Percentiles rank a stretch among this genome's conserved stretches.
These are phyloP conservation scores for Nanorana parkeri DNA, from an alignment of 2,113 vertebrate species.

Conservation along the genomic window DNA sequence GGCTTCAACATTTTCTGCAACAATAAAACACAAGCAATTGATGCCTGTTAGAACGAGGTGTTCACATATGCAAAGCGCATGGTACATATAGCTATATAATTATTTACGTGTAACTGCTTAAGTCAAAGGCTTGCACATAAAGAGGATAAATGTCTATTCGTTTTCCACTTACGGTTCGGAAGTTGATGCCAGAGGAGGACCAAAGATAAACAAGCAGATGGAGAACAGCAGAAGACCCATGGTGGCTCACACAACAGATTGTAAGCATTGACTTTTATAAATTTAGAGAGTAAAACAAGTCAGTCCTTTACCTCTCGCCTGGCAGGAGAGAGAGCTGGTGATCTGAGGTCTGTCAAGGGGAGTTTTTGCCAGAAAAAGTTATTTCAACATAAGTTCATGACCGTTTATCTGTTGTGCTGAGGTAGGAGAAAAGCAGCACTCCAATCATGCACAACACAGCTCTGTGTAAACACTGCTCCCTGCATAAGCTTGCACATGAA, in stretches of 20 bases:
- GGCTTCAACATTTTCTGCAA: no score
- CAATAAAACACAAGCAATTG: no score
- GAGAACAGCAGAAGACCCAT: conserved; percentile 34
- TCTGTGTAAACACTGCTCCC: no score
- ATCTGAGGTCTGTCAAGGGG: background rate
- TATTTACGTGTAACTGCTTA: no score
- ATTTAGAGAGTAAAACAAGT: background rate
- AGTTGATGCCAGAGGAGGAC: background rate
- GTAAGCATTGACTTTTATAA: background rate
- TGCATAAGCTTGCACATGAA: no score
- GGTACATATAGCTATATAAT: no score
- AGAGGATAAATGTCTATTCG: background rate
- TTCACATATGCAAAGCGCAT: no score
- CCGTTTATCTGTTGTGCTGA: conserved; percentile 11
- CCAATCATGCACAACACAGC: no score
- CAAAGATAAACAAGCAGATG: conserved; percentile 8
- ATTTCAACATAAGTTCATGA: conserved; percentile 33
- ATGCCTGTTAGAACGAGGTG: no score
- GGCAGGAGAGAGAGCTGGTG: background rate
- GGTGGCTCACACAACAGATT: background rate
- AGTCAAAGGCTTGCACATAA: no score
- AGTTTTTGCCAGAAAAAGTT: background rate
- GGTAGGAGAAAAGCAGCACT: background rate
- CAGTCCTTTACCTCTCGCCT: background rate
- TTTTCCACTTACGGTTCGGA: conserved; percentile 29